Percentiles rank a stretch among this genome's conserved stretches.
Evolutionary conservation across 2,888 invertebrate genomes (phyloP).

Genomic region (Eupithecia dodoneata): DNA sequence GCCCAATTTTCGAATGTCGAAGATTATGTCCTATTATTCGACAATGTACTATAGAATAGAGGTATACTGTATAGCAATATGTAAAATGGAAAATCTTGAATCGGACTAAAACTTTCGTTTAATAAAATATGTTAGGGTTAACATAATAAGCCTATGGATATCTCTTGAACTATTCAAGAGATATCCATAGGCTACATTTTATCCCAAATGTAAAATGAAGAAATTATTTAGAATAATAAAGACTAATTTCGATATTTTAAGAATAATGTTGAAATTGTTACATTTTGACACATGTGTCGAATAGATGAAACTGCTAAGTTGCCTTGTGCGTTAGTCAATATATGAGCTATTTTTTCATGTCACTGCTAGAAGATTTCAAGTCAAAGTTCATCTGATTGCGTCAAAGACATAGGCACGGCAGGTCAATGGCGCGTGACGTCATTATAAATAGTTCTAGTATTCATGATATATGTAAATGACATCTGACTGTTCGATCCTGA

Average conservation of each 20-base stretch:
- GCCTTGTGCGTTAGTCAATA: background rate
- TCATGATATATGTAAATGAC: conserved; percentile 48
- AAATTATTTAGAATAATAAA: too few relatives aligned
- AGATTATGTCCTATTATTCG: too few relatives aligned
- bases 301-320: background rate
- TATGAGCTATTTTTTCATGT: background rate
- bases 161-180: too few relatives aligned
- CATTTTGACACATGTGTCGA: background rate
- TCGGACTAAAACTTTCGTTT: too few relatives aligned
- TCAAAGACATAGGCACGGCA: conserved; percentile 51
- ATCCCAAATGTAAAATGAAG: background rate
- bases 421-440: conserved; percentile 79
- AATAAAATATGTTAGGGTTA: too few relatives aligned
- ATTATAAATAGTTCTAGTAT: conserved; percentile 57
- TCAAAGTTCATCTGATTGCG: conserved; percentile 33
- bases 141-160: too few relatives aligned
- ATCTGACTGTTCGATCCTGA: conserved; percentile 50
- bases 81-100: too few relatives aligned
- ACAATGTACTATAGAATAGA: too few relatives aligned
- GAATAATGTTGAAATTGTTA: background rate
- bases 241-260: background rate
- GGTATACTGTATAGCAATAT: too few relatives aligned
- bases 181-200: background rate
- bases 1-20: too few relatives aligned
- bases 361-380: conserved; percentile 5